Conservation (phyloP, 2,888 invertebrate genomes). For the Macrostomum cliftonense region DNA sequence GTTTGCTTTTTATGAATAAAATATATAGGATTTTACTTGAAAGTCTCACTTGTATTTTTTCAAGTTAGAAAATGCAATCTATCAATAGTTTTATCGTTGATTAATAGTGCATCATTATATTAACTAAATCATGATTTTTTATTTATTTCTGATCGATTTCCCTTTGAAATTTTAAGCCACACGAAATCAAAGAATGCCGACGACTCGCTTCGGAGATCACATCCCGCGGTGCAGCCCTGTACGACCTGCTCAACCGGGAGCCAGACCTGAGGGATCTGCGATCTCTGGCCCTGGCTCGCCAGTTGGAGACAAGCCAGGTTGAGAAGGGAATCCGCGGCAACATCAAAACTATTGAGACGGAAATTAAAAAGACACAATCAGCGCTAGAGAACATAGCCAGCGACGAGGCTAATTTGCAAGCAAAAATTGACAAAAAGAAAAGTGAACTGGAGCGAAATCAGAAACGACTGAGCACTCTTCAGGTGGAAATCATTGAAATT, state of each 20-base stretch:
- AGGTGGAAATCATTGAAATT: constrained; percentile 32
- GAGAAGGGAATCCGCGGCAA: constrained; percentile 60
- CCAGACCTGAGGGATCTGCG: constrained; percentile 62
- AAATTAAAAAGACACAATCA: constrained; percentile 49
- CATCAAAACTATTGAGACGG: constrained; percentile 48
- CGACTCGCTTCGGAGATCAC: constrained; percentile 77
- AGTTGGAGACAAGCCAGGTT: constrained; percentile 59
- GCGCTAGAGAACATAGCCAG: constrained; percentile 66
- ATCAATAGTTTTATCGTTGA: no score
- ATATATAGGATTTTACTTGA: no score
- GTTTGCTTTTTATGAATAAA: no score
- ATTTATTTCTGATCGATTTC: not conserved
- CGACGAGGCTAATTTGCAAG: constrained; percentile 68
- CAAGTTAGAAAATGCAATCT: no score
- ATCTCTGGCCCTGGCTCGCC: constrained; percentile 56
- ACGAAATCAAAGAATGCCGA: constrained; percentile 62
- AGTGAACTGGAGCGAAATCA: constrained; percentile 75
- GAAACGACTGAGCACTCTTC: constrained; percentile 72
- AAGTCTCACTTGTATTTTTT: no score
- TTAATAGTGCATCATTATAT: no score
- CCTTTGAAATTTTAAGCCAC: constrained; percentile 47
- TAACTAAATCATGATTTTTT: no score
- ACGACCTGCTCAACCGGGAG: constrained; percentile 75
- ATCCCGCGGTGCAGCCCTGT: constrained; percentile 66
- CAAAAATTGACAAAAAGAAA: constrained; percentile 71